phyloP scores from a whole-genome alignment of 2,113 vertebrate genomes.

The Formicarius rufipectus region DNA sequence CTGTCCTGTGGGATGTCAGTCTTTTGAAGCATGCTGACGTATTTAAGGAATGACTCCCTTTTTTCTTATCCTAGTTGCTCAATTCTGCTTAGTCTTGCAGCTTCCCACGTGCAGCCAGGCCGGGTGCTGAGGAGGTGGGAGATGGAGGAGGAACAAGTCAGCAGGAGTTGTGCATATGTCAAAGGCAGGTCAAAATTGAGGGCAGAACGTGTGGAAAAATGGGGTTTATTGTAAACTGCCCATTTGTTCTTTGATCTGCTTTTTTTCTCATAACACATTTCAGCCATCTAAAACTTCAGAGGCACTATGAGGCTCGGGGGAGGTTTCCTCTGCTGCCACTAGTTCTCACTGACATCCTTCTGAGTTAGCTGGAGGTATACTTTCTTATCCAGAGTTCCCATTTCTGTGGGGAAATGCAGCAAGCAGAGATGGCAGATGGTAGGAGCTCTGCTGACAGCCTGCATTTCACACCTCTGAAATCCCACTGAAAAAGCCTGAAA shows the following conservation, averaged over 20 bases:
- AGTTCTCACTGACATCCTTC: background rate
- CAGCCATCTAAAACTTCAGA: background rate
- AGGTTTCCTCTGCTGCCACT: background rate
- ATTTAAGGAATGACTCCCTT: background rate
- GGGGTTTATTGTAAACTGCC: background rate
- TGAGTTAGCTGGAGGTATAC: background rate
- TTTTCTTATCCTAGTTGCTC: background rate
- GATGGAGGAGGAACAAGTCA: background rate
- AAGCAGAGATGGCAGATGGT: background rate
- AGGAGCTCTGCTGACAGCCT: background rate
- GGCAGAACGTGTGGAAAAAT: fast-evolving
- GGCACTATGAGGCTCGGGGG: background rate
- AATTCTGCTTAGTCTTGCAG: slow-evolving; percentile 26
- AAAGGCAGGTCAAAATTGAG: background rate
- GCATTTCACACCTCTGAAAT: background rate
- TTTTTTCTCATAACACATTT: background rate
- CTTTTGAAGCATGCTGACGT: background rate
- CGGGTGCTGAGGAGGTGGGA: background rate
- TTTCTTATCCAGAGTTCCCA: background rate
- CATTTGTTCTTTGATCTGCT: background rate
- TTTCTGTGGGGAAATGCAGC: background rate
- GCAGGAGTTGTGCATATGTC: background rate
- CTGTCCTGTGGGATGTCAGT: background rate
- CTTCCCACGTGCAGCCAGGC: background rate
- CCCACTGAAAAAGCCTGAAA: background rate